These are phyloP conservation scores for Chloropsis cyanopogon DNA, from an alignment of 2,113 vertebrate genomes.

Conservation along the genomic window DNA sequence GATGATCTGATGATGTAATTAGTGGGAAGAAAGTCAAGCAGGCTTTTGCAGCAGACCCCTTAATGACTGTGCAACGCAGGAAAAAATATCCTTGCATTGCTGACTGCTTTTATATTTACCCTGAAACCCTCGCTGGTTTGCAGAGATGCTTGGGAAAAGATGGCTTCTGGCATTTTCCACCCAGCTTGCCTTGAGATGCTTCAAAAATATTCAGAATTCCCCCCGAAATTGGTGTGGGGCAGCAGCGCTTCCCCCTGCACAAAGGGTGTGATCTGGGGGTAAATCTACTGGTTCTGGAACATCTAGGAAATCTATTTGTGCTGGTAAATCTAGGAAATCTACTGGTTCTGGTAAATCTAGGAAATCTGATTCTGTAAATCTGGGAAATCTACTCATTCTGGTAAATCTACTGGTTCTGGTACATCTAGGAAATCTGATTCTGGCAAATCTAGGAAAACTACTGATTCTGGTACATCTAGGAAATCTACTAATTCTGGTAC, in stretches of 20 bases:
- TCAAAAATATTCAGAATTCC: neutral
- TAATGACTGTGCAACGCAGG: constrained; percentile 78
- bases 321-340: too few relatives aligned
- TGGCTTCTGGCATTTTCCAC: neutral
- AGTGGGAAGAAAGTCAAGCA: constrained; percentile 81
- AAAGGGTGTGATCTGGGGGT: accelerated
- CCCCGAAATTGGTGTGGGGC: neutral
- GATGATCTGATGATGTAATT: constrained; percentile 95
- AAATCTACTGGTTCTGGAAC: neutral
- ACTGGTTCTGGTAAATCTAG: too few relatives aligned
- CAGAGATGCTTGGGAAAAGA: neutral
- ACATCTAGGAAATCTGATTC: neutral
- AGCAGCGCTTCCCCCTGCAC: neutral
- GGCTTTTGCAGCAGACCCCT: constrained; percentile 76
- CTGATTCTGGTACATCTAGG: too few relatives aligned
- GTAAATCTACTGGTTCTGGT: too few relatives aligned
- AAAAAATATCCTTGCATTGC: constrained; percentile 27
- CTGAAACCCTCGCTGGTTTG: neutral
- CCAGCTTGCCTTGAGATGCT: neutral
- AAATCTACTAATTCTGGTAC: too few relatives aligned
- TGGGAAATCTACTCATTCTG: neutral
- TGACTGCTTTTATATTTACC: constrained; percentile 6
- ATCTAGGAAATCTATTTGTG: too few relatives aligned
- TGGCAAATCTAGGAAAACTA: too few relatives aligned
- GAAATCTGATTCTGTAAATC: too few relatives aligned